Evolutionary conservation across 35 echinoderm and acorn worm species (phyloP).

Genomic region (Antedon bifida): DNA sequence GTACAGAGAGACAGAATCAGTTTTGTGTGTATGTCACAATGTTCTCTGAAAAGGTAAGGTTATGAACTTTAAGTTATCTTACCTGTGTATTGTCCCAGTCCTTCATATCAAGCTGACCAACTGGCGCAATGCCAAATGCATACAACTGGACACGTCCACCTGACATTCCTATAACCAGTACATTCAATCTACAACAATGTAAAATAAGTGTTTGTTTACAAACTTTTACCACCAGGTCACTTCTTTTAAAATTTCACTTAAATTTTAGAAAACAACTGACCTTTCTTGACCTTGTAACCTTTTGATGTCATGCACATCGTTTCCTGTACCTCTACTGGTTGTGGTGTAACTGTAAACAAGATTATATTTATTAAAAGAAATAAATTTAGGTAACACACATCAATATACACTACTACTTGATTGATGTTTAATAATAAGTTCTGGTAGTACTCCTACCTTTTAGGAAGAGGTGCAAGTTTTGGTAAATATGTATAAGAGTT

Average conservation of each 20-base stretch:
- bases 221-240: too few relatives aligned
- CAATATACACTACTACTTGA: too few relatives aligned
- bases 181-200: constrained; percentile 38
- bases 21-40: too few relatives aligned
- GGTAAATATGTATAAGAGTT: constrained; percentile 54
- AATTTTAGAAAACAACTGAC: constrained; percentile 13
- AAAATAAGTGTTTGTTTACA: neutral
- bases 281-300: constrained; percentile 61
- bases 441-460: constrained; percentile 70
- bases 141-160: constrained; percentile 30
- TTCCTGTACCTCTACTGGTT: constrained; percentile 40
- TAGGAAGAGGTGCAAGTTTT: constrained; percentile 62
- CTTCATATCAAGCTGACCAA: constrained; percentile 47
- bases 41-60: too few relatives aligned
- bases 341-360: constrained; percentile 14
- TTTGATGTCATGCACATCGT: constrained; percentile 70
- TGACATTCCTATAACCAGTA: constrained; percentile 50
- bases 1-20: too few relatives aligned
- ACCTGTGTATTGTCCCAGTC: constrained; percentile 18
- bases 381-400: too few relatives aligned
- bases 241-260: too few relatives aligned
- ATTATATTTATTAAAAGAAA: neutral
- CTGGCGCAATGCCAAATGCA: constrained; percentile 71
- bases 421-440: too few relatives aligned
- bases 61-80: too few relatives aligned